Evolutionary conservation across 2,888 invertebrate species (phyloP), one percentile per base, ranked within the genome.

Genomic region (Kryphioiulus occultus): DNA sequence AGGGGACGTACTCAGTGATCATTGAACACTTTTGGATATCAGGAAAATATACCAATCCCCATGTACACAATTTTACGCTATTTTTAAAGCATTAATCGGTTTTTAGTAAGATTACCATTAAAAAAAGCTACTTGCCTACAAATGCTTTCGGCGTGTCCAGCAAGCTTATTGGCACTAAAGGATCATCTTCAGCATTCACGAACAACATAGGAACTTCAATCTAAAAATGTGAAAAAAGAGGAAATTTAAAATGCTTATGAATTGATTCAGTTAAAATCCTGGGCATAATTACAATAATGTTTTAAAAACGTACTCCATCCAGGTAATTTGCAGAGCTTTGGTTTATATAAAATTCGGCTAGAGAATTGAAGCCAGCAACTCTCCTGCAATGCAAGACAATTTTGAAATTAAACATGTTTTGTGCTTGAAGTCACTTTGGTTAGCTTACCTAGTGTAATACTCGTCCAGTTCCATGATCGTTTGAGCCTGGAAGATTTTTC

Each of bases 101-200:
- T n/a, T n/a, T n/a, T n/a, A n/a, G n/a, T n/a, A n/a, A n/a, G n/a
- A n/a, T n/a, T n/a, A n/a, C n/a, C n/a, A n/a, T n/a, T n/a, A n/a
- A n/a, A n/a, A n/a, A n/a, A n/a, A n/a, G 44, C 44, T 15, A 94
- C 95, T 94, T 92, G 97, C 97, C 94, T 90, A 95, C 95, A 93
- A 94, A 94, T 90, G 95, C 94, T 91, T 95, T 94, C 85, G 97
- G 95, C 9, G 95, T 94, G 30, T 94, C 93, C 89, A 96, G 92
- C 88, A 98, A 92, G 42, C 94, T 94, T 89, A 95, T 95, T 10
- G 98, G 98, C 86, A 98, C 95, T 86, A 98, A 94, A 2, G 98
- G 98, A 93, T 98, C 98, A 92, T 98, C 98, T 90, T 94, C 93
- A 12, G 98, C 94, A 92, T 98, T 98, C 88, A 98, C 94, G 91